Base-by-base conservation (phyloP, 2,888 invertebrate genomes). In the Leptogaster cylindrica region DNA sequence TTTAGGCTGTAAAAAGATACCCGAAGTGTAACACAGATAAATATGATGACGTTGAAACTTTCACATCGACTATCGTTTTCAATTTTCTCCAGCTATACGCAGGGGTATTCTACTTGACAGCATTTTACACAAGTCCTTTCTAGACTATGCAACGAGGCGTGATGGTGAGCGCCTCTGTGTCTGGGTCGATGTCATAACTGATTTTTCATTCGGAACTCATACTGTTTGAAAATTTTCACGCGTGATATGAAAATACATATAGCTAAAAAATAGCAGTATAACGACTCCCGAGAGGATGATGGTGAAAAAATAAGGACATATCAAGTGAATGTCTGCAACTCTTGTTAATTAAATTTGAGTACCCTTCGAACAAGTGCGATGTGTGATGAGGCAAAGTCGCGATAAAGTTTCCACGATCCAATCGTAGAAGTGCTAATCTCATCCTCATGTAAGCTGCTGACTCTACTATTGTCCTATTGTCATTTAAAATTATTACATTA, bases 11-110 rank as follows among this genome's bases (percentile, higher is more conserved):
- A 18, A 16, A 46, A 51, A 52, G 31, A 52, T 52, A 52, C n/a
- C 52, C 52, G 10, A 33, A 14, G 14, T 18, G 52, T 12, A 52
- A 52, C 52, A 52, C 52, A 33, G 52, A 33, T 52, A 52, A 52
- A 52, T 52, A 52, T 52, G 52, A 52, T 52, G 52, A 52, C 52
- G 23, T 3, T 31, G 31, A 27, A 52, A 31, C 52, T 52, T 33
- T 52, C 33, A 33, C 33, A 31, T 52, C 33, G 25, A n/a, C n/a
- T n/a, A 16, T 33, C 33, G 52, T 33, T 52, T 52, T 52, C 52
- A 52, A 52, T 52, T 52, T 52, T 52, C 52, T 52, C 1, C 8
- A 33, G 52, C 18, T 52, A 27, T 20, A 31, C 33, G 52, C 33
- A 31, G 27, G 33, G 20, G 52, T 16, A 52, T 52, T 52, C 52